phyloP scores from a whole-genome alignment of 2,888 invertebrate species.

The Trichopoda pennipes region DNA sequence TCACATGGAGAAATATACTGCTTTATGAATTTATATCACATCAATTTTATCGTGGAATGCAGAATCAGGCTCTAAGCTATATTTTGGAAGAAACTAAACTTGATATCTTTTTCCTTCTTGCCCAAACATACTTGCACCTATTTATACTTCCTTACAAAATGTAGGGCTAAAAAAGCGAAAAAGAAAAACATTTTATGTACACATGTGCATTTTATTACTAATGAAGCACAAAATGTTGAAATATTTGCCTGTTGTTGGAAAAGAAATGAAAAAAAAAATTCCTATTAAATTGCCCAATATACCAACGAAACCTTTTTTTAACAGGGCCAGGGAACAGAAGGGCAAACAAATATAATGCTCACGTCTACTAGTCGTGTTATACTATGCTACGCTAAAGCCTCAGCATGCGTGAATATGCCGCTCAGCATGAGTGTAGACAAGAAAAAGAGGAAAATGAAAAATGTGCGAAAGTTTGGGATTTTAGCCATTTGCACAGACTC shows the following conservation, averaged over 20 bases:
- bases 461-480: slow-evolving; percentile 48
- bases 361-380: neutral
- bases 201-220: slow-evolving; percentile 55
- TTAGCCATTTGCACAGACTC: slow-evolving; percentile 32
- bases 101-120: neutral
- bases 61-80: too few species aligned
- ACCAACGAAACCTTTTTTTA: slow-evolving; percentile 38
- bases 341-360: slow-evolving; percentile 10
- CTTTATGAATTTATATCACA: too few species aligned
- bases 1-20: too few species aligned
- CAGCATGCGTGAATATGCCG: slow-evolving; percentile 44
- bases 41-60: too few species aligned
- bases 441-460: slow-evolving; percentile 37
- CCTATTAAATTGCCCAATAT: slow-evolving; percentile 39
- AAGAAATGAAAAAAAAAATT: slow-evolving; percentile 14
- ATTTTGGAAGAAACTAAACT: neutral
- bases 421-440: slow-evolving; percentile 46
- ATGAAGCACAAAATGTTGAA: slow-evolving; percentile 58
- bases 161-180: neutral
- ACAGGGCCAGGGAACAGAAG: slow-evolving; percentile 28
- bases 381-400: neutral
- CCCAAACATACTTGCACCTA: neutral
- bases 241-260: slow-evolving; percentile 44
- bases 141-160: neutral
- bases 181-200: slow-evolving; percentile 20